Base-by-base conservation (phyloP, 2,797 vertebrate genomes). In the Dryobates pubescens region DNA sequence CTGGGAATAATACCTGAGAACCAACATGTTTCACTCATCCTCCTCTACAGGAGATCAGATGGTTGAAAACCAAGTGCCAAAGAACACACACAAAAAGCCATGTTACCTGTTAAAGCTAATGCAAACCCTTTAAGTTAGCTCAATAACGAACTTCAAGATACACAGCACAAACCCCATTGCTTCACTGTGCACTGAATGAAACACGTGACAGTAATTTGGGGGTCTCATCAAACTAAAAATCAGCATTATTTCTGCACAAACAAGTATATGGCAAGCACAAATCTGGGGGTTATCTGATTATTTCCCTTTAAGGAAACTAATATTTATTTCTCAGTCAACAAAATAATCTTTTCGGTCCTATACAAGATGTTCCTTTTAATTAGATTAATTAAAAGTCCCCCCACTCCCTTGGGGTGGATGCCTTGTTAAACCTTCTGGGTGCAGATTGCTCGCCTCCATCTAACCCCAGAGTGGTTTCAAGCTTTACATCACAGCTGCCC, bases 311-410 rank as follows among this genome's bases (percentile, higher is more conserved):
- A 72, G 47, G 67, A 92, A 83, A 81, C 7, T 19, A 78, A 51
- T 68, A 54, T 41, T 87, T 70, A 45, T 15, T n/a, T 61, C 58
- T 77, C 68, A 58, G 54, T 90, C 69, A 58, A 58, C 23, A 68
- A 88, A 76, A 86, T 47, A 78, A 75, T 61, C 45, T 54, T 92
- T 91, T 89, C 64, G 83, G 86, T 77, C 74, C 71, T 22, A 77
- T 53, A 67, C 75, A 93, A 83, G 94, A 58, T 58, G 41, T 65
- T 89, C 47, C 41, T 61, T 82, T 82, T 88, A 94, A 92, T 96
- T 96, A 95, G 94, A 94, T 96, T 91, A 96, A 89, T 95, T 94
- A 71, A 71, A 94, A 96, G 76, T 67, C 67, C 22, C 90, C 82
- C 54, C 17, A 29, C 78, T 95, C 89, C 89, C 82, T 76, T 89